Evolutionary conservation across 2,113 vertebrate genomes (phyloP).

Genomic region (Conger conger): DNA sequence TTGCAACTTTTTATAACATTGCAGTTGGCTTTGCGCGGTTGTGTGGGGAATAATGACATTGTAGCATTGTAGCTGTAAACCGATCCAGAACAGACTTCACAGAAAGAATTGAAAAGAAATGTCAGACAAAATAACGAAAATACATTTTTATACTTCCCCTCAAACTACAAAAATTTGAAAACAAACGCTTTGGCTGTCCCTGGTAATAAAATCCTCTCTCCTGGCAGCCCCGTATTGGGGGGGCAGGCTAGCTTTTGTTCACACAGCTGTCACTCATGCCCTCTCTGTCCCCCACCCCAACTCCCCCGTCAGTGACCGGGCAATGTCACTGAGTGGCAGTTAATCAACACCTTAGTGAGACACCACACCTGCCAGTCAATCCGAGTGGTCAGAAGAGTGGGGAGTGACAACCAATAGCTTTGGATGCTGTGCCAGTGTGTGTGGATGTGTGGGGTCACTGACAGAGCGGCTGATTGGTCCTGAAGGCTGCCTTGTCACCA

Average conservation of each 20-base stretch:
- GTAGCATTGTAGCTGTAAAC: neutral
- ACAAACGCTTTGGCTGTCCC: too few species aligned
- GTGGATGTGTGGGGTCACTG: neutral
- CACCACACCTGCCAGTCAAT: slow-evolving; percentile 59
- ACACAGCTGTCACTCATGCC: slow-evolving; percentile 35
- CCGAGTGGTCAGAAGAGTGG: slow-evolving; percentile 15
- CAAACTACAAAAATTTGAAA: too few species aligned
- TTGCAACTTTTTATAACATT: too few species aligned
- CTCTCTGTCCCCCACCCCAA: neutral
- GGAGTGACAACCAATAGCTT: slow-evolving; percentile 34
- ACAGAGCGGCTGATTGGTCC: neutral
- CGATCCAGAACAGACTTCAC: too few species aligned
- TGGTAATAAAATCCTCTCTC: too few species aligned
- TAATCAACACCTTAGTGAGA: slow-evolving; percentile 38
- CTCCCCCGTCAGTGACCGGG: too few species aligned
- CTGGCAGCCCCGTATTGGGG: too few species aligned
- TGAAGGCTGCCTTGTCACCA: neutral
- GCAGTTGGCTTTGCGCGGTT: too few species aligned
- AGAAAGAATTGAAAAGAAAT: too few species aligned
- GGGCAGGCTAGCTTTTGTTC: slow-evolving; percentile 41
- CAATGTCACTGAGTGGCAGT: slow-evolving; percentile 34
- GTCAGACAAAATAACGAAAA: too few species aligned
- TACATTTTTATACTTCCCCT: too few species aligned
- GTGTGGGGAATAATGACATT: neutral
- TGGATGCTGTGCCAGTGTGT: neutral